phyloP scores from a whole-genome alignment of 2,888 invertebrate species.

The Luperina nickerlii region DNA sequence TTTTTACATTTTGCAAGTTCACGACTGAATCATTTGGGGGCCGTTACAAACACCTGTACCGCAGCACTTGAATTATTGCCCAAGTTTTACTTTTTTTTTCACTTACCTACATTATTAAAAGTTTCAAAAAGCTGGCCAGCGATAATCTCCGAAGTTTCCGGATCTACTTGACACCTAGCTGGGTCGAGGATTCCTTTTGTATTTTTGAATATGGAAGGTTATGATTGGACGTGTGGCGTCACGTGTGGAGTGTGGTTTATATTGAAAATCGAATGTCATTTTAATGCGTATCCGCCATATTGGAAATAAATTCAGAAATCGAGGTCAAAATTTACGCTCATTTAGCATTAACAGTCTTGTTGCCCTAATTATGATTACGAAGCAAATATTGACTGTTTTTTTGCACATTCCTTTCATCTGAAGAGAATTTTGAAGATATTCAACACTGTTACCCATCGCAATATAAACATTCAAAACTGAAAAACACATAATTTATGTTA shows the following conservation, averaged over 20 bases:
- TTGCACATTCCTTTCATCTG: neutral
- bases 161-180: constrained; percentile 59
- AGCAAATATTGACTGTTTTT: neutral
- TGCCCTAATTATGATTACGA: neutral
- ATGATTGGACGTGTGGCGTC: neutral
- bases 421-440: neutral
- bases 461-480: neutral
- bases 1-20: constrained; percentile 72
- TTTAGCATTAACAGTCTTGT: neutral
- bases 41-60: constrained; percentile 74
- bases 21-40: constrained; percentile 71
- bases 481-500: neutral
- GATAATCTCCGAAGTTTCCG: constrained; percentile 65
- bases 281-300: too few species aligned
- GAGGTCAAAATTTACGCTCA: neutral
- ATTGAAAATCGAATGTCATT: neutral
- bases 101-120: constrained; percentile 72
- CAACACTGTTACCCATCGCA: neutral
- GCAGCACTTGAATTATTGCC: constrained; percentile 70
- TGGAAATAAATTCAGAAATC: neutral
- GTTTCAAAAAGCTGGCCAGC: constrained; percentile 65
- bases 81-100: constrained; percentile 69
- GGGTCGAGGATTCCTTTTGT: constrained; percentile 23
- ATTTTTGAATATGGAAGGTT: constrained; percentile 21
- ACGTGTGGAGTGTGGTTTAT: neutral